Conservation (phyloP, 2,113 vertebrate species). For the Nothocercus julius region DNA sequence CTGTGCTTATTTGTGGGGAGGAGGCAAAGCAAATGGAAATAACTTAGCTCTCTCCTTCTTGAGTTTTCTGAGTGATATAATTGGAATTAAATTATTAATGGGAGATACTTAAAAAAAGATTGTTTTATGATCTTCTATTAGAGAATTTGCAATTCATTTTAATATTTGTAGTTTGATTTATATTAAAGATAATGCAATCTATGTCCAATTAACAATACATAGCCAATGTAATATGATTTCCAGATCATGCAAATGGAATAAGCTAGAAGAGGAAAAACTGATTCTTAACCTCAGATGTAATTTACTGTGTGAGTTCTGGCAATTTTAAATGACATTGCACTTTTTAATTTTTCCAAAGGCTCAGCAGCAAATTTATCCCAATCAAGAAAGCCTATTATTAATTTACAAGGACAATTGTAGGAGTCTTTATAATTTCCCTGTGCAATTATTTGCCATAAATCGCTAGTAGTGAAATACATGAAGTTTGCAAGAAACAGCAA, state of each 20-base stretch:
- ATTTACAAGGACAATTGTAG: constrained; percentile 88
- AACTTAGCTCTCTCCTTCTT: constrained; percentile 79
- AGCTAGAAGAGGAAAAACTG: constrained; percentile 80
- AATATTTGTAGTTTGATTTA: constrained; percentile 94
- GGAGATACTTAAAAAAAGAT: constrained; percentile 89
- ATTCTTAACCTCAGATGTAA: constrained; percentile 89
- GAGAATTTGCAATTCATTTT: constrained; percentile 94
- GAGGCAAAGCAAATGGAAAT: constrained; percentile 75
- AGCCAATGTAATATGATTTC: constrained; percentile 90
- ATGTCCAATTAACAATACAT: constrained; percentile 93
- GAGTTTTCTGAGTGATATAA: constrained; percentile 86
- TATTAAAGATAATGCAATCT: constrained; percentile 93
- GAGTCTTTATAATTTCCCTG: constrained; percentile 84
- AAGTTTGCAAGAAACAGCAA: constrained; percentile 76
- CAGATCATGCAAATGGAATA: constrained; percentile 89
- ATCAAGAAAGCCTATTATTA: constrained; percentile 86
- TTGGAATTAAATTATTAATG: constrained; percentile 96
- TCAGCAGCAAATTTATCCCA: constrained; percentile 88
- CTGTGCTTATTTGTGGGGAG: constrained; percentile 63
- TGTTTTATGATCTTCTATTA: constrained; percentile 93
- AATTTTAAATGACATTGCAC: constrained; percentile 90
- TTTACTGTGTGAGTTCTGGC: constrained; percentile 85
- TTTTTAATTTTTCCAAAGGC: constrained; percentile 88
- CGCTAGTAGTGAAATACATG: constrained; percentile 76
- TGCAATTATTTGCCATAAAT: constrained; percentile 84